phyloP scores from a whole-genome alignment of 2,797 vertebrate genomes.

The Echeneis naucrates region DNA sequence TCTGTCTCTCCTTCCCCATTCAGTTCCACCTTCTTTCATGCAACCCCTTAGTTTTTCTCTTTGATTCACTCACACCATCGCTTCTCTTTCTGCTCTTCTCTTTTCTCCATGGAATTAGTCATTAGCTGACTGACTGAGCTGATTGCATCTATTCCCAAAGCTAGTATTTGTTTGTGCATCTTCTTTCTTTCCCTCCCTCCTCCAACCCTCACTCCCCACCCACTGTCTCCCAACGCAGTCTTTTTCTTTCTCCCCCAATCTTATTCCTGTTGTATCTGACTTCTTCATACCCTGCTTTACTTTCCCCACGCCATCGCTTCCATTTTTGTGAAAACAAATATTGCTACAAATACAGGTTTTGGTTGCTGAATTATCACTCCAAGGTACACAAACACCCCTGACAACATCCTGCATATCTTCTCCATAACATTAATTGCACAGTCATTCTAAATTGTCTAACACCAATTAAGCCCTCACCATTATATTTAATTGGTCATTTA shows the following conservation, averaged over 20 bases:
- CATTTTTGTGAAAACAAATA: constrained; percentile 16
- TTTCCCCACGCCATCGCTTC: neutral
- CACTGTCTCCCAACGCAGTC: constrained; percentile 27
- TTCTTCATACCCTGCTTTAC: neutral
- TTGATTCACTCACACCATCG: constrained; percentile 61
- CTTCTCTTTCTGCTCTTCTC: constrained; percentile 57
- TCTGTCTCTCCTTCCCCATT: constrained; percentile 40
- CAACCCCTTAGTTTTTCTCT: constrained; percentile 48
- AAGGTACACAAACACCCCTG: constrained; percentile 32
- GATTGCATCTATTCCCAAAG: constrained; percentile 80
- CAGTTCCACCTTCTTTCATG: constrained; percentile 41
- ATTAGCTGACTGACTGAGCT: constrained; percentile 81
- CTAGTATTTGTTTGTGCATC: constrained; percentile 76
- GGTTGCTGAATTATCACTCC: constrained; percentile 32
- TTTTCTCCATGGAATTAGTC: constrained; percentile 74
- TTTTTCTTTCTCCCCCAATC: constrained; percentile 45
- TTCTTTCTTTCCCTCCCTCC: constrained; percentile 42
- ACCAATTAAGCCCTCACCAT: constrained; percentile 70
- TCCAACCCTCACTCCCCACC: constrained; percentile 26
- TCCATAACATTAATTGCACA: constrained; percentile 65
- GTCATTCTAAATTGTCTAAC: constrained; percentile 64
- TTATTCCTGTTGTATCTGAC: constrained; percentile 29
- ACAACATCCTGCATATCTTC: constrained; percentile 41
- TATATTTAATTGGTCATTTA: constrained; percentile 77
- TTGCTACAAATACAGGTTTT: constrained; percentile 39